Percentiles rank a stretch among this genome's conserved stretches.
These are phyloP conservation scores for Hemichromis elongatus DNA, from an alignment of 2,113 vertebrate genomes.

Conservation along the genomic window DNA sequence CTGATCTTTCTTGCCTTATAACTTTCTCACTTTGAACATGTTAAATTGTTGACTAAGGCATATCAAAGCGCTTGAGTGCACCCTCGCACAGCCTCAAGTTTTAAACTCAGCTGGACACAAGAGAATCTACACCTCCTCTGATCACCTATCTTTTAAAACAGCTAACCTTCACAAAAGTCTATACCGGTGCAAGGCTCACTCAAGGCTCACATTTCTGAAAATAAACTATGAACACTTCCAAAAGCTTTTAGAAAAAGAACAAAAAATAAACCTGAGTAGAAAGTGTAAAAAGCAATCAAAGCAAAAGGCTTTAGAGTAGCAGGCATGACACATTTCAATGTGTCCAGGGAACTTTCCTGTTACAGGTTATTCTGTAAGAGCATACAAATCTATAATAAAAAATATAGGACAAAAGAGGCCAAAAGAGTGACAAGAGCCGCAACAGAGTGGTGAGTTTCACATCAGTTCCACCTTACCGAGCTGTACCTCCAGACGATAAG, in stretches of 20 bases:
- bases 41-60: not conserved
- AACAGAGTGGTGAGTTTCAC: not conserved
- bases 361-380: not conserved
- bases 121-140: not conserved
- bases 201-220: constrained; percentile 18
- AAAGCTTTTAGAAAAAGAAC: constrained; percentile 4
- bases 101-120: not conserved
- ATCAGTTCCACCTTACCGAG: not conserved
- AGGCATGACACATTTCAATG: not conserved
- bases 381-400: not conserved
- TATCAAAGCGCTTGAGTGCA: not conserved
- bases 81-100: not conserved
- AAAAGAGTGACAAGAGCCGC: not conserved
- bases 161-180: not conserved
- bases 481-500: not conserved
- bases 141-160: not conserved
- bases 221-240: constrained; percentile 15
- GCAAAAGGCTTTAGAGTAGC: not conserved
- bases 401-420: not conserved
- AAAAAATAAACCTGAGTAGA: constrained; percentile 26
- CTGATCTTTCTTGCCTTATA: not conserved
- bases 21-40: not conserved
- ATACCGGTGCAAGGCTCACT: not conserved
- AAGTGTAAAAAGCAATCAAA: constrained; percentile 6
- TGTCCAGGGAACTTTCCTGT: not conserved